phyloP scores from a whole-genome alignment of 2,797 vertebrate species.

The Eulemur mongoz region DNA sequence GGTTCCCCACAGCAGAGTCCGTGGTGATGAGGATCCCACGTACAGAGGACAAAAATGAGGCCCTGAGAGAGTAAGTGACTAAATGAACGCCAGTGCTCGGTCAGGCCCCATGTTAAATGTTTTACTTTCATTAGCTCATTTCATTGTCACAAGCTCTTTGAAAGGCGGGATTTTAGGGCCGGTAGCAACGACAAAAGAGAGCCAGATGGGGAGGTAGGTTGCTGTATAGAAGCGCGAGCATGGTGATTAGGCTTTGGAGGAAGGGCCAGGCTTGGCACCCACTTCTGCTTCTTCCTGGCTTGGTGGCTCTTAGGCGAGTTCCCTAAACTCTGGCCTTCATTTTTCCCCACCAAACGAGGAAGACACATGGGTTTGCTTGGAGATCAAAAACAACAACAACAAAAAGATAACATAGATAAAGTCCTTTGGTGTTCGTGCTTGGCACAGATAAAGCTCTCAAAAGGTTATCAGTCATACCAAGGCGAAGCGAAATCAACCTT shows the following conservation, averaged over 20 bases:
- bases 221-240: background rate
- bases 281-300: background rate
- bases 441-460: background rate
- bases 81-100: no score
- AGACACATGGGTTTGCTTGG: background rate
- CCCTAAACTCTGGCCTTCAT: background rate
- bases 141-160: background rate
- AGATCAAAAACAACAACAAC: background rate
- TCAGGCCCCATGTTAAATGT: fast-evolving
- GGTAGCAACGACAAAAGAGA: fast-evolving
- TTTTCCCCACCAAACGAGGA: background rate
- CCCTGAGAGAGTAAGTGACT: background rate
- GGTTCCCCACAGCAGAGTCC: background rate
- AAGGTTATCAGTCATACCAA: background rate
- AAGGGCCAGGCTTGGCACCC: background rate
- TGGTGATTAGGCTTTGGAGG: background rate
- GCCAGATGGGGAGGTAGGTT: background rate
- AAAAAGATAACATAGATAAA: background rate
- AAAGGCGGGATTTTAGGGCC: fast-evolving
- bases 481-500: background rate
- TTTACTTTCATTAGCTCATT: background rate
- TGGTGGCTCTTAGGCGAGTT: background rate
- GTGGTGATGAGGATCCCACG: fast-evolving
- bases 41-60: background rate
- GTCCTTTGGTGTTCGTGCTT: background rate